Base-by-base conservation (phyloP, 1,140 invertebrate species). In the Saccostrea echinata region DNA sequence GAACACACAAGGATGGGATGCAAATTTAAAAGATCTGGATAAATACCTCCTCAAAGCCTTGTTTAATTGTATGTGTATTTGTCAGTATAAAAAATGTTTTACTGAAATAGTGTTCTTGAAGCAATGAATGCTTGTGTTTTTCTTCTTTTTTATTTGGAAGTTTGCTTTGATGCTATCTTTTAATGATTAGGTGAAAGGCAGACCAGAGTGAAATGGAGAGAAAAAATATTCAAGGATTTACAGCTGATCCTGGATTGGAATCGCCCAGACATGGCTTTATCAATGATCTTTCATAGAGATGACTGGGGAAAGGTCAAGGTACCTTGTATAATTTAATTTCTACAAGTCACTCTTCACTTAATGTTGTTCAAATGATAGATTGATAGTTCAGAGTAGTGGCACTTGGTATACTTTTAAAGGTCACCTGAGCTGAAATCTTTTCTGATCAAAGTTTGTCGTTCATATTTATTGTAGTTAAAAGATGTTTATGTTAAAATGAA, bases 191-290 rank as follows among this genome's bases (percentile, higher is more conserved):
- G 90, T 89, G 91, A 94, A 85, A 90, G 89, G 43, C 84, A 80
- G 71, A 90, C 84, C 88, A 57, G 52, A 80, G 89, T 91, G 89
- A 84, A 91, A 57, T 89, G 88, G 86, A 87, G 91, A 85, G 91
- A 93, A 86, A 91, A 92, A 88, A 86, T 94, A 30, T 91, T 94
- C 84, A 94, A 95, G 90, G 93, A 95, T 84, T 88, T 95, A 0
- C 93, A 93, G 64, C 91, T 95, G n/a, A 94, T 94, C 11, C 83
- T 95, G 24, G 95, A 95, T 87, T 95, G 95, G 95, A 95, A 95
- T 88, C 91, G 94, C 86, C 93, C 94, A 11, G 93, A 95, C 76
- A 90, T 95, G 51, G 95, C 95, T 4, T 84, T 90, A 33, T 92
- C 91, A 24, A 94, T 95, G 91, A 94, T 96, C 53, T 94, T 95